Conservation (phyloP, 1,140 invertebrate species). For the Drosophila watanabei region DNA sequence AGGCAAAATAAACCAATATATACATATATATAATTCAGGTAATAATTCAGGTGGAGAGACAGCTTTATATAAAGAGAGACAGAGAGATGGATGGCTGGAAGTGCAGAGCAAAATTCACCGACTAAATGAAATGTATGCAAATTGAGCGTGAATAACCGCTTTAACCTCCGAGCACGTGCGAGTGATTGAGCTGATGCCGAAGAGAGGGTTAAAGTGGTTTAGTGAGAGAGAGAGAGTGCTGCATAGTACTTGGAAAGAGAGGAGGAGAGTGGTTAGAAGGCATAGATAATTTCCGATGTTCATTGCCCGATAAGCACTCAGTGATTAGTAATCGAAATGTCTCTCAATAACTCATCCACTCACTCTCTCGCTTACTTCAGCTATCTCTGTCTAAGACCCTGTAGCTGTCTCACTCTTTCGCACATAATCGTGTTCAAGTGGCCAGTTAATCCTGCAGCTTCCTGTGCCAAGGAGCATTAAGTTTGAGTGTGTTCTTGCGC, state of each 20-base stretch:
- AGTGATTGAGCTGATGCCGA: slow-evolving; percentile 57
- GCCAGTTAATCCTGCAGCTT: slow-evolving; percentile 75
- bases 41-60: slow-evolving; percentile 37
- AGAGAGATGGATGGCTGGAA: slow-evolving; percentile 6
- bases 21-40: slow-evolving; percentile 22
- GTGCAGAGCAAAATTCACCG: slow-evolving; percentile 18
- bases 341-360: slow-evolving; percentile 1
- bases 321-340: slow-evolving; percentile 40
- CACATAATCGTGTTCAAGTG: slow-evolving; percentile 75
- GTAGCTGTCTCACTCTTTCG: not conserved
- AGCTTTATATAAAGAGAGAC: not conserved
- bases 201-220: not conserved
- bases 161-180: slow-evolving; percentile 68
- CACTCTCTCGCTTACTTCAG: slow-evolving; percentile 18
- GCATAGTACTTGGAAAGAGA: not conserved
- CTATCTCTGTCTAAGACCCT: not conserved
- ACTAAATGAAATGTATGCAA: slow-evolving; percentile 71
- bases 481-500: slow-evolving; percentile 14
- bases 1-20: slow-evolving; percentile 40
- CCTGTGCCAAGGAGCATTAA: slow-evolving; percentile 23
- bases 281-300: slow-evolving; percentile 31
- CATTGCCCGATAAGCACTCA: slow-evolving; percentile 40
- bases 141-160: slow-evolving; percentile 69
- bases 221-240: not conserved
- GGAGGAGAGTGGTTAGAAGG: not conserved